phyloP scores from a whole-genome alignment of 1,140 invertebrate genomes.

The Solenopsis invicta region DNA sequence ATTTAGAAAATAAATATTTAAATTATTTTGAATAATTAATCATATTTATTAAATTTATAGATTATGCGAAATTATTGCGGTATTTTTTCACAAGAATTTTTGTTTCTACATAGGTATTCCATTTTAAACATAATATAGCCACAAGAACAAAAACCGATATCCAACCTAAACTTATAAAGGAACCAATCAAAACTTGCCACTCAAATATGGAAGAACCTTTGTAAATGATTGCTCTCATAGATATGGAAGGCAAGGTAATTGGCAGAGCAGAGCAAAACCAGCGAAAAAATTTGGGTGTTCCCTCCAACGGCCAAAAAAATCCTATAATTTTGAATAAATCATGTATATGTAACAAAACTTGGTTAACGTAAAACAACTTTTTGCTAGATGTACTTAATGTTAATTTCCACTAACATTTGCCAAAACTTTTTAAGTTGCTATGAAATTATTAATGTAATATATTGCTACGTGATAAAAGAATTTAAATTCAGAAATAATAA shows the following conservation, averaged over 20 bases:
- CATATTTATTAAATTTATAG: not conserved
- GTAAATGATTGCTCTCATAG: conserved; percentile 89
- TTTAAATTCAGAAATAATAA: not conserved
- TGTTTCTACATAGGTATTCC: conserved; percentile 25
- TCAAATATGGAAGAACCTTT: conserved; percentile 84
- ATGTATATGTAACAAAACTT: not conserved
- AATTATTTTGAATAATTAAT: too few relatives aligned
- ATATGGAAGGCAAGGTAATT: conserved; percentile 84
- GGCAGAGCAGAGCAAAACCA: conserved; percentile 87
- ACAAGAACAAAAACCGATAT: conserved; percentile 84
- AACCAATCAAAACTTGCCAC: conserved; percentile 64
- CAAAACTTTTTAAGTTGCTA: not conserved
- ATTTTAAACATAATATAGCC: conserved; percentile 85
- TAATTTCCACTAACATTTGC: not conserved
- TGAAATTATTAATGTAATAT: conserved; percentile 1
- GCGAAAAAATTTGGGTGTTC: conserved; percentile 88
- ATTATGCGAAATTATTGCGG: not conserved
- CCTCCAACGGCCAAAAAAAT: conserved; percentile 96
- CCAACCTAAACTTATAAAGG: conserved; percentile 88
- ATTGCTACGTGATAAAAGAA: not conserved
- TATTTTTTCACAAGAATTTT: not conserved
- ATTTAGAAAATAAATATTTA: too few relatives aligned
- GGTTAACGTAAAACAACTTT: conserved; percentile 8
- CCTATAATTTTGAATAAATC: conserved; percentile 86
- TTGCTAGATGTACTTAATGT: not conserved